phyloP scores from a whole-genome alignment of 2,797 vertebrate species.

The Paedocypris micromegethes region DNA sequence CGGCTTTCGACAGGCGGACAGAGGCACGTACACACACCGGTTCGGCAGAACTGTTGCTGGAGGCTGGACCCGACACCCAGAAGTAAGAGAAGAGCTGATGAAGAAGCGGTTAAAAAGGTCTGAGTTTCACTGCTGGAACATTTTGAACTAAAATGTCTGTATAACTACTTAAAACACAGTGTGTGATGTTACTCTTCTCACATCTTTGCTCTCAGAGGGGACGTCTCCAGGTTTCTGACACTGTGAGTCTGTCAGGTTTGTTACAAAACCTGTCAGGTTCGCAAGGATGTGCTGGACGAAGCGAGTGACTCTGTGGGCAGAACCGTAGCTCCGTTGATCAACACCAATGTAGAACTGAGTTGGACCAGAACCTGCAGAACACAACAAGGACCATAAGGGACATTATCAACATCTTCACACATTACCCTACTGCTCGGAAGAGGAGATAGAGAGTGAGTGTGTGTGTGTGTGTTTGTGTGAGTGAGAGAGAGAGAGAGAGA shows the following conservation, averaged over 20 bases:
- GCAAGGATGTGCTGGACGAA: constrained; percentile 79
- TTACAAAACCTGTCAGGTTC: constrained; percentile 76
- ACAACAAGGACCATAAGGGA: not conserved
- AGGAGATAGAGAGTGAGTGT: no score
- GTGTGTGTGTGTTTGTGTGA: no score
- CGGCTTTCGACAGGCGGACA: constrained; percentile 62
- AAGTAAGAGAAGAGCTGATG: constrained; percentile 73
- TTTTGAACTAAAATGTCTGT: no score
- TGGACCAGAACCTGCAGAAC: constrained; percentile 63
- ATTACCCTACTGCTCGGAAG: no score
- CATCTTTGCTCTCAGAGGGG: constrained; percentile 70
- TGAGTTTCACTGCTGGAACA: not conserved
- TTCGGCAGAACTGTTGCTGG: constrained; percentile 65
- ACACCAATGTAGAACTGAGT: constrained; percentile 84
- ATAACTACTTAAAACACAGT: no score
- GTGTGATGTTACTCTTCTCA: constrained; percentile 50
- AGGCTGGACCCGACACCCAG: constrained; percentile 78
- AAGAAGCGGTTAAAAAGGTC: not conserved
- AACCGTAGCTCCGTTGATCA: constrained; percentile 63
- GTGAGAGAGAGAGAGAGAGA: no score
- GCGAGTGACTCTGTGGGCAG: constrained; percentile 53
- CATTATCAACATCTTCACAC: no score
- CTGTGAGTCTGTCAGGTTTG: constrained; percentile 74
- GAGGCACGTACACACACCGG: constrained; percentile 75
- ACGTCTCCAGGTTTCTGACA: constrained; percentile 70